These are phyloP conservation scores for Cololabis saira DNA, from an alignment of 2,113 vertebrate species.

Conservation along the genomic window DNA sequence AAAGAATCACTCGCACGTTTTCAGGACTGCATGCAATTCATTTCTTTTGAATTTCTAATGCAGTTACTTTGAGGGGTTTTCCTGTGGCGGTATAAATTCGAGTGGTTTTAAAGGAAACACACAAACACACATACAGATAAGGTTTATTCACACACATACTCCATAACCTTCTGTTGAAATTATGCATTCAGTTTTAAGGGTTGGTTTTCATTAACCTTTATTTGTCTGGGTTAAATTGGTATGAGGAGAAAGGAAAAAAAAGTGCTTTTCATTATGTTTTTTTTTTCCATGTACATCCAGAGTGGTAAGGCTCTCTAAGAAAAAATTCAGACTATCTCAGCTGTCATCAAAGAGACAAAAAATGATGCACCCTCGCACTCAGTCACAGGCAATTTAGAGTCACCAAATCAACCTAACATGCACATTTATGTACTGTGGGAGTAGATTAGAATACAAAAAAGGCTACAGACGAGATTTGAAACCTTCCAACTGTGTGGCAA, in stretches of 20 bases:
- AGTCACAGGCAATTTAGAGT: no score
- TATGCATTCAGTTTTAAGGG: conserved; percentile 51
- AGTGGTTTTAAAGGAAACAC: not conserved
- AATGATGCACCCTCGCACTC: no score
- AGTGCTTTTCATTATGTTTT: conserved; percentile 43
- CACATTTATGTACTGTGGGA: no score
- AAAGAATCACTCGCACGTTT: conserved; percentile 55
- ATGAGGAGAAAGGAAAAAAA: conserved; percentile 30
- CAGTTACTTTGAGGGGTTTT: conserved; percentile 39
- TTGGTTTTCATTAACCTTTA: conserved; percentile 69
- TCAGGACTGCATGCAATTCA: conserved; percentile 17
- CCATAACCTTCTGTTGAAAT: conserved; percentile 38
- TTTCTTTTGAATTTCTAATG: conserved; percentile 45
- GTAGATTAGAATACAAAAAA: no score
- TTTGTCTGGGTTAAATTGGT: conserved; percentile 59
- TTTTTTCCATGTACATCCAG: conserved; percentile 38
- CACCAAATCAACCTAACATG: no score
- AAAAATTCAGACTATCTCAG: conserved; percentile 18
- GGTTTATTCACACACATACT: conserved; percentile 3
- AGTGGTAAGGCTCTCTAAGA: conserved; percentile 1
- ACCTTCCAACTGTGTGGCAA: no score
- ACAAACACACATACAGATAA: conserved; percentile 19
- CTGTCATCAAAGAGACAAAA: no score
- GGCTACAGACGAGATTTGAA: no score
- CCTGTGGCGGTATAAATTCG: conserved; percentile 28